Percentiles rank a stretch among this genome's conserved stretches.
Evolutionary conservation across 2,797 vertebrate species (phyloP).

Genomic region (Periparus ater): DNA sequence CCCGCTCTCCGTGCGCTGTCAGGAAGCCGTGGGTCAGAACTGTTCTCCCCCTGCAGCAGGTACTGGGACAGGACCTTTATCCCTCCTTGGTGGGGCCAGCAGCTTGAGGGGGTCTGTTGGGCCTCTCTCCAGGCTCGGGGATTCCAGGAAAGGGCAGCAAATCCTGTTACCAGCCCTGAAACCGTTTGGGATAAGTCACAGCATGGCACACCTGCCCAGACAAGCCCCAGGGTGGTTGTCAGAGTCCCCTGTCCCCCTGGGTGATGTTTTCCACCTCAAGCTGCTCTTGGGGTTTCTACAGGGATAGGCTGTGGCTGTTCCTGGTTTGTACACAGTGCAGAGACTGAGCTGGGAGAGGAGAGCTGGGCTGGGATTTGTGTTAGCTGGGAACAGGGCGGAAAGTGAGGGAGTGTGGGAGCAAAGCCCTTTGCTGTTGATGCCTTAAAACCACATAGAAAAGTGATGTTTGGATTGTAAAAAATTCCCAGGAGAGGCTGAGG

Average conservation of each 20-base stretch:
- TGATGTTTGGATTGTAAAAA: not conserved
- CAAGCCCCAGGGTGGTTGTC: accelerated
- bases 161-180: not conserved
- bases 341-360: not conserved
- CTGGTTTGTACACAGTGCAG: not conserved
- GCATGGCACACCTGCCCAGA: not conserved
- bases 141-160: not conserved
- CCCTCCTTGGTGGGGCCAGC: not conserved
- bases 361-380: not conserved
- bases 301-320: not conserved
- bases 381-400: not conserved
- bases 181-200: accelerated
- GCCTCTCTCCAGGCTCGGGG: too few relatives aligned
- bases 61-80: not conserved
- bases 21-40: accelerated
- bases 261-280: not conserved
- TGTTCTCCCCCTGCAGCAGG: not conserved
- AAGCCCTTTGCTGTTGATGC: not conserved
- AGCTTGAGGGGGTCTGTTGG: not conserved
- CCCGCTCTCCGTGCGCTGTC: accelerated
- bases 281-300: not conserved
- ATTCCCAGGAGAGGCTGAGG: not conserved
- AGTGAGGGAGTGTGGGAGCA: not conserved
- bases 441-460: not conserved
- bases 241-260: not conserved